Conservation (phyloP, 2,113 vertebrate genomes). For the Hirundichthys speculiger region DNA sequence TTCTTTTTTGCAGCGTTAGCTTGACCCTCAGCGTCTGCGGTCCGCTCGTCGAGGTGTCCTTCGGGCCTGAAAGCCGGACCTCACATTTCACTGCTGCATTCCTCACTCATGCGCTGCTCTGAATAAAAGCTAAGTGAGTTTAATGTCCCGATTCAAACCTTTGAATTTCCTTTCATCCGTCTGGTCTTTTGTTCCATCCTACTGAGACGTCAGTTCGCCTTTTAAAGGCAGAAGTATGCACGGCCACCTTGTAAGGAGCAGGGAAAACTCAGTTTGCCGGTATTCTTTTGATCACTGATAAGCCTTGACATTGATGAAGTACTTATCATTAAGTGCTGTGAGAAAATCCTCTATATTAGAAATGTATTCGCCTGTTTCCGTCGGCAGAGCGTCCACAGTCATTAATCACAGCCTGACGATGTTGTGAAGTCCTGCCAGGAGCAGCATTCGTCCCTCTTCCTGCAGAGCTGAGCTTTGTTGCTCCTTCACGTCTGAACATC, state of each 20-base stretch:
- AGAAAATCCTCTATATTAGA: slow-evolving; percentile 11
- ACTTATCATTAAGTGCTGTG: slow-evolving; percentile 15
- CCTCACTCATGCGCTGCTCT: no score
- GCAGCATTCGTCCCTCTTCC: slow-evolving; percentile 52
- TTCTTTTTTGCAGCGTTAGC: no score
- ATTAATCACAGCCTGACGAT: slow-evolving; percentile 55
- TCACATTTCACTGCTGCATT: no score
- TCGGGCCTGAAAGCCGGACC: no score
- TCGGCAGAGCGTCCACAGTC: neutral
- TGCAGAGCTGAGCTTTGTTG: neutral
- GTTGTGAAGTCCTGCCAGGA: slow-evolving; percentile 32
- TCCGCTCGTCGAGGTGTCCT: no score
- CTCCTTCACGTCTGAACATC: neutral
- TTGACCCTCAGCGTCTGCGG: no score
- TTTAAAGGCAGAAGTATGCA: neutral
- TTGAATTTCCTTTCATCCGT: no score
- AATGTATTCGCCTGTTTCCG: slow-evolving; percentile 9
- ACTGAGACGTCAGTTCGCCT: neutral
- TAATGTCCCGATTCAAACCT: no score
- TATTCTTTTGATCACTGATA: slow-evolving; percentile 33
- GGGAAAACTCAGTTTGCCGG: no score
- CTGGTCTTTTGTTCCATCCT: no score
- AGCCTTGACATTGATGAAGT: slow-evolving; percentile 32
- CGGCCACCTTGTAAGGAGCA: neutral
- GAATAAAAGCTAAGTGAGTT: no score